Base-by-base conservation (phyloP, 2,113 vertebrate species). In the Heterotilapia buettikoferi region DNA sequence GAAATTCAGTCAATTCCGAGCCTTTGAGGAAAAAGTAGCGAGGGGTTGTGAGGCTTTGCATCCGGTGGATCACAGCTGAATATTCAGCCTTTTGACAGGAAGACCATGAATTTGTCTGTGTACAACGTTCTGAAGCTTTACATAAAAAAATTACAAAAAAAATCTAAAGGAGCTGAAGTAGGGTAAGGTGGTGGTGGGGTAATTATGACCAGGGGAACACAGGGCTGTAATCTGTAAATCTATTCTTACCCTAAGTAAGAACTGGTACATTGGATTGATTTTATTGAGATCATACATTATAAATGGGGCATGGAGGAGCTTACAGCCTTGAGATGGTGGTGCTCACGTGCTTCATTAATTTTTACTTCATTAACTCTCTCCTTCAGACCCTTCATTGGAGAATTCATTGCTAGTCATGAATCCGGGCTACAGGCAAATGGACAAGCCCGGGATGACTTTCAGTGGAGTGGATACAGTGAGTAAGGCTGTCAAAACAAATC, bases 281-380 rank as follows among this genome's bases (percentile, higher is more conserved):
- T 97, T 97, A 97, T 97, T 97, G 95, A 96, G 94, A 95, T 97
- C 96, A 94, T 97, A 96, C 94, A 93, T 96, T 95, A 97, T 96
- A 96, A 97, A 97, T 94, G 97, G 95, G 96, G 95, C 93, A 97
- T 84, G 52, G 96, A 97, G 92, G 96, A 95, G 91, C 95, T 95
- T 93, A 95, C 96, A 94, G 96, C 96, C 94, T 95, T 96, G 94
- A 96, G 95, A 92, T 93, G 95, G 94, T 96, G 96, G 84, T 94
- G 92, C 91, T 97, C 96, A 90, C 56, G 92, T 95, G 96, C 96
- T 97, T 97, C 96, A 96, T 96, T 97, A 96, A 96, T 97, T 96
- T 97, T 97, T 96, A 97, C 95, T 95, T 96, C 96, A 96, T 97
- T 97, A 96, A 96, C 96, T 96, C 96, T 95, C 91, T 95, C 95